These are phyloP conservation scores for Tachystola acroxantha DNA, from an alignment of 2,888 invertebrate genomes.

Conservation along the genomic window DNA sequence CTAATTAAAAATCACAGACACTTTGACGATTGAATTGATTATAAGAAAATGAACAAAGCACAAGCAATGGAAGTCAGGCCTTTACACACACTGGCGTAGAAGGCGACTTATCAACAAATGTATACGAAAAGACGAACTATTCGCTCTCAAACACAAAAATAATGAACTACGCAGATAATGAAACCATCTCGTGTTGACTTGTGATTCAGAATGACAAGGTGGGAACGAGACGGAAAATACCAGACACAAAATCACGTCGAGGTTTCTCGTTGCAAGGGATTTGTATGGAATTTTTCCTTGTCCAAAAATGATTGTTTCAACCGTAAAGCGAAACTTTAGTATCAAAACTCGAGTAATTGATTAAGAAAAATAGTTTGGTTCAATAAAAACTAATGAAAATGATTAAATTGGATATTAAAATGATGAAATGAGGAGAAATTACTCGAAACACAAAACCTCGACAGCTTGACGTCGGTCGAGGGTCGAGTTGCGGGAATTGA, in stretches of 20 bases:
- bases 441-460: slow-evolving; percentile 70
- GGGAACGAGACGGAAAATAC: slow-evolving; percentile 49
- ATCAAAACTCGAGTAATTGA: too few relatives aligned
- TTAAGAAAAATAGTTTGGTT: too few relatives aligned
- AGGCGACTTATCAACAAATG: slow-evolving; percentile 79
- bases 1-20: slow-evolving; percentile 66
- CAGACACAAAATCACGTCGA: slow-evolving; percentile 36
- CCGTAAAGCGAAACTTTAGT: too few relatives aligned
- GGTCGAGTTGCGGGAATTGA: slow-evolving; percentile 18
- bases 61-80: slow-evolving; percentile 72
- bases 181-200: slow-evolving; percentile 61
- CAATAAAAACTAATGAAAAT: too few relatives aligned
- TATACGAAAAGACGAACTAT: slow-evolving; percentile 46
- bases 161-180: slow-evolving; percentile 68
- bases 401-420: slow-evolving; percentile 4
- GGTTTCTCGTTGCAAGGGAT: slow-evolving; percentile 66
- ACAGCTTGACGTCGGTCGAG: slow-evolving; percentile 40
- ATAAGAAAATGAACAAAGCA: slow-evolving; percentile 10
- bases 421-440: slow-evolving; percentile 35
- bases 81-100: slow-evolving; percentile 96
- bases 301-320: neutral
- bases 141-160: slow-evolving; percentile 48
- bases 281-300: slow-evolving; percentile 38
- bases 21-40: slow-evolving; percentile 54
- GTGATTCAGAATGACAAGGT: slow-evolving; percentile 42